Conservation (phyloP, 2,113 vertebrate genomes). For the Petrocephalus microphthalmus region DNA sequence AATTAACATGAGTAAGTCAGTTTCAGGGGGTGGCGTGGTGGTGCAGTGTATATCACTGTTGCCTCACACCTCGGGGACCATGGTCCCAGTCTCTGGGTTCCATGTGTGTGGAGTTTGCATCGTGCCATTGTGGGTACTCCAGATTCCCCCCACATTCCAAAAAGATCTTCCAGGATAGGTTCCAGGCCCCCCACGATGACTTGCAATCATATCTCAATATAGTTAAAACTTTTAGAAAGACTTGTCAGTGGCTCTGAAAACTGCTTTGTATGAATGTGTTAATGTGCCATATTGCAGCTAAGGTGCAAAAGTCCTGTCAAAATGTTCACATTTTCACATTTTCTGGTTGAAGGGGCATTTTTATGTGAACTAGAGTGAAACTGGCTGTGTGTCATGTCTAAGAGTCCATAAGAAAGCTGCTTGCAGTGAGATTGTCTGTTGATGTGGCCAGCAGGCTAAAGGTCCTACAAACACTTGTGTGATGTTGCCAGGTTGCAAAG, state of each 20-base stretch:
- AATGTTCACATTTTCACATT: constrained; percentile 49
- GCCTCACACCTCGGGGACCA: too few relatives aligned
- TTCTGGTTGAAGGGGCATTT: constrained; percentile 54
- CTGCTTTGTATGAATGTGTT: constrained; percentile 53
- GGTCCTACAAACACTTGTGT: constrained; percentile 13
- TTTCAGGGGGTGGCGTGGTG: background rate
- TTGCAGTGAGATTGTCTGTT: constrained; percentile 30
- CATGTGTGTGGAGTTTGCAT: too few relatives aligned
- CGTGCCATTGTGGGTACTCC: too few relatives aligned
- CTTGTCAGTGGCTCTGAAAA: constrained; percentile 11
- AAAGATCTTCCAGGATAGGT: too few relatives aligned
- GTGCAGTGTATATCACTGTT: too few relatives aligned
- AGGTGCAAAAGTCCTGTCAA: constrained; percentile 42
- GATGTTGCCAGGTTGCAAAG: constrained; percentile 38
- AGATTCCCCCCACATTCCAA: too few relatives aligned
- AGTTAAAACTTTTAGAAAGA: constrained; percentile 7
- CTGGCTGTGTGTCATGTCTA: constrained; percentile 44
- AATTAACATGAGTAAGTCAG: background rate
- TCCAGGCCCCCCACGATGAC: background rate
- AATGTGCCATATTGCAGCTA: constrained; percentile 56
- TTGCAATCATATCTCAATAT: background rate
- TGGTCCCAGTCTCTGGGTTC: too few relatives aligned
- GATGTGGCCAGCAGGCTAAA: constrained; percentile 26
- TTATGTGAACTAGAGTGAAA: constrained; percentile 49
- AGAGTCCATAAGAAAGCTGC: constrained; percentile 59